Percentiles rank a stretch among this genome's conserved stretches.
These are phyloP conservation scores for Parapsyche elsis DNA, from an alignment of 1,140 invertebrate species.

Conservation along the genomic window DNA sequence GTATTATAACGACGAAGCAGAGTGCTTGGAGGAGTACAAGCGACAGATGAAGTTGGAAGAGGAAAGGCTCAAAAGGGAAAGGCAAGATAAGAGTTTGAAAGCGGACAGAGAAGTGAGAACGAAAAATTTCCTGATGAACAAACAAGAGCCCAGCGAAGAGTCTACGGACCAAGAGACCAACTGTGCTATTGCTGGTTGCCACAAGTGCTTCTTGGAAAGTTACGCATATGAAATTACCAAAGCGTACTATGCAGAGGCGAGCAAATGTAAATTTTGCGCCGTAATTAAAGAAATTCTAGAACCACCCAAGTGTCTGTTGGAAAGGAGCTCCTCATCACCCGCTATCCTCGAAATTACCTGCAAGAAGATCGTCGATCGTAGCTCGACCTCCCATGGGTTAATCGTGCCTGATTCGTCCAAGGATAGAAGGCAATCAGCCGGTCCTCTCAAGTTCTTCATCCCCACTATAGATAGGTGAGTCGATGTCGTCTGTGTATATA, in stretches of 20 bases:
- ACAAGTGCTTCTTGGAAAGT: conserved; percentile 67
- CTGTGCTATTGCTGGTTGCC: conserved; percentile 61
- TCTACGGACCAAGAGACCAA: conserved; percentile 62
- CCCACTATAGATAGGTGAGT: conserved; percentile 63
- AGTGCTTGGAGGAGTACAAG: conserved; percentile 65
- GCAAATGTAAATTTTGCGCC: conserved; percentile 65
- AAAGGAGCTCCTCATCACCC: conserved; percentile 63
- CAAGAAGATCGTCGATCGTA: conserved; percentile 11
- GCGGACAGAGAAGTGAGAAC: conserved; percentile 58
- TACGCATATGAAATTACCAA: conserved; percentile 65
- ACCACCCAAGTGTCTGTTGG: conserved; percentile 59
- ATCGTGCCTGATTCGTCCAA: conserved; percentile 59
- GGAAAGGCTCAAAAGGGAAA: conserved; percentile 59
- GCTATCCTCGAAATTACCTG: conserved; percentile 59
- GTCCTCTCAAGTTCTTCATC: conserved; percentile 61
- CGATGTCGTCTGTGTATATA: conserved; percentile 48
- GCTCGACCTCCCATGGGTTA: conserved; percentile 59
- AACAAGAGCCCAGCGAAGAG: conserved; percentile 63
- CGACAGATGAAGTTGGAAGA: conserved; percentile 62
- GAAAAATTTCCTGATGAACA: conserved; percentile 59
- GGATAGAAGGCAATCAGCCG: conserved; percentile 64
- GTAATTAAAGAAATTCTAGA: conserved; percentile 65
- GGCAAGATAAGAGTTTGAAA: conserved; percentile 53
- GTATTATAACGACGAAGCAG: conserved; percentile 68
- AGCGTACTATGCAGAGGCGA: conserved; percentile 64